Evolutionary conservation across 2,888 invertebrate genomes (phyloP).

Genomic region (Diloba caeruleocephala): DNA sequence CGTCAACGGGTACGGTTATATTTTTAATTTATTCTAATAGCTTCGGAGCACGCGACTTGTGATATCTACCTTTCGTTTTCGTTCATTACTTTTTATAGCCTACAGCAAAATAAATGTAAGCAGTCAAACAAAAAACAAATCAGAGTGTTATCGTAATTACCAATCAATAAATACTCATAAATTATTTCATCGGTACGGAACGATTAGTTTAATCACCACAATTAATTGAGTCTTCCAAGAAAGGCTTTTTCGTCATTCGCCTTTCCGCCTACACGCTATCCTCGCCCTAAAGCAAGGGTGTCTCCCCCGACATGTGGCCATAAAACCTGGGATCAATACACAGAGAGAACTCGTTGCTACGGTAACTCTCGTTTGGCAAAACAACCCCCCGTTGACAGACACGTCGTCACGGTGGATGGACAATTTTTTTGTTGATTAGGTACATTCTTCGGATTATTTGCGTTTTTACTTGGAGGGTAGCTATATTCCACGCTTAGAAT

Average conservation of each 20-base stretch:
- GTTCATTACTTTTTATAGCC: too few relatives aligned
- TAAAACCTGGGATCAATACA: conserved; percentile 60
- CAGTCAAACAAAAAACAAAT: too few relatives aligned
- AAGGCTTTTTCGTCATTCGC: too few relatives aligned
- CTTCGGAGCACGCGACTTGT: too few relatives aligned
- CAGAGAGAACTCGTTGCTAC: conserved; percentile 55
- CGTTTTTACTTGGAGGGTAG: neutral
- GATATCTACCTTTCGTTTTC: too few relatives aligned
- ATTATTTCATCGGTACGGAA: neutral
- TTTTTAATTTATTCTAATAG: too few relatives aligned
- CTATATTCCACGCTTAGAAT: too few relatives aligned
- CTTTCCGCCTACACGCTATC: too few relatives aligned
- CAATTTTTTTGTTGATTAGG: conserved; percentile 26
- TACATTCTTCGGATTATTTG: conserved; percentile 14
- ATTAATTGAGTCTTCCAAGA: conserved; percentile 1
- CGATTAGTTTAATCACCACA: conserved; percentile 1
- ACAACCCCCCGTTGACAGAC: conserved; percentile 27
- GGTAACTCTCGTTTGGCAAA: conserved; percentile 50
- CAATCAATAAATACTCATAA: neutral
- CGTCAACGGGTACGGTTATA: too few relatives aligned
- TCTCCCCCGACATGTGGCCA: conserved; percentile 48
- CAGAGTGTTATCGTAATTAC: too few relatives aligned
- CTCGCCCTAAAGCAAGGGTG: conserved; percentile 48
- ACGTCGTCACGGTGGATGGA: conserved; percentile 33
- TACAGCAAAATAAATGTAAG: too few relatives aligned